Conservation (phyloP, 2,113 vertebrate species). For the Brachypodius melanocephalos region DNA sequence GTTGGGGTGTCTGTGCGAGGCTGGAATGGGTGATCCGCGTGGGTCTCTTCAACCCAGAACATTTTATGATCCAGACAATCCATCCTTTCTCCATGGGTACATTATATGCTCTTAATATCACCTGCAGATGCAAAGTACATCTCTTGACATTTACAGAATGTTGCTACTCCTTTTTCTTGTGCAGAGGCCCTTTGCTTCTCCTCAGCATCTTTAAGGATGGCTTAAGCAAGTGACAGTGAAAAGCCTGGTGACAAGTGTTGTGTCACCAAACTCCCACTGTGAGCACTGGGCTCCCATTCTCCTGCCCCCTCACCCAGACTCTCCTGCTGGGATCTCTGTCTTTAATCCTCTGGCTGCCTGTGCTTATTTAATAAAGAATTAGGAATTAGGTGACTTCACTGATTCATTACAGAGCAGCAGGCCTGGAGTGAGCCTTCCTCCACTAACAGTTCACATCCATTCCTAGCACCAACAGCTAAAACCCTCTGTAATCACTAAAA, state of each 20-base stretch:
- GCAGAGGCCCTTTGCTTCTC: not conserved
- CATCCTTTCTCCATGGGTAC: not conserved
- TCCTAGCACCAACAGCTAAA: not conserved
- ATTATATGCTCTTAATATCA: not conserved
- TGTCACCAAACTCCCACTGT: not conserved
- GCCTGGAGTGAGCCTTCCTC: not conserved
- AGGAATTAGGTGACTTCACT: not conserved
- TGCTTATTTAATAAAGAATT: not conserved
- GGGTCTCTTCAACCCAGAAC: not conserved
- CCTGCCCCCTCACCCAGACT: not conserved
- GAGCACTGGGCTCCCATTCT: not conserved
- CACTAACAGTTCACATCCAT: not conserved
- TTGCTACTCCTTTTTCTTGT: not conserved
- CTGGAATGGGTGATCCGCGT: not conserved
- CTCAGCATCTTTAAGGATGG: not conserved
- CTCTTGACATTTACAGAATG: conserved; percentile 16
- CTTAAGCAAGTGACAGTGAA: not conserved
- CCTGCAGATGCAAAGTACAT: not conserved
- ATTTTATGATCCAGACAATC: not conserved
- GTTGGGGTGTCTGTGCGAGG: not conserved
- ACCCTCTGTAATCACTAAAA: not conserved
- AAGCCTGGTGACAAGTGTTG: not conserved
- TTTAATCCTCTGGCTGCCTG: not conserved
- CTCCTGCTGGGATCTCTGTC: not conserved
- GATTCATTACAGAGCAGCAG: not conserved